Base-by-base conservation (phyloP, 2,797 vertebrate genomes). In the Eulemur rubriventer region DNA sequence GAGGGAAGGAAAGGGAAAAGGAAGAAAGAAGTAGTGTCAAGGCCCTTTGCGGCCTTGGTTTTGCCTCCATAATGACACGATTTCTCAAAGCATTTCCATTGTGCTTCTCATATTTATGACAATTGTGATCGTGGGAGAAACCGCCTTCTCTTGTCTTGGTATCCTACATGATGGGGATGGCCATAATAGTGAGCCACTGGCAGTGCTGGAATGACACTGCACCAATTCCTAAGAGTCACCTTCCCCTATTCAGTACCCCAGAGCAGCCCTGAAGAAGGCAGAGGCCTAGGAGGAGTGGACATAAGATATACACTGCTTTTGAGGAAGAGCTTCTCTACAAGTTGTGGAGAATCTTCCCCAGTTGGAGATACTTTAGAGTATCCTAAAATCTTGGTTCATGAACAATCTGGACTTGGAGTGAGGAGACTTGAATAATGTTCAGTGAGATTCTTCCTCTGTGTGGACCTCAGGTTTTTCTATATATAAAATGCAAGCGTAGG, bases 331-430 rank as follows among this genome's bases (percentile, higher is more conserved):
- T 76, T 82, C 86, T 93, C 80, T 91, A 46, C n/a, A 85, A 89
- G 80, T 38, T 83, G 26, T n/a, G 33, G 52, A 93, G 50, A 78
- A 52, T 81, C 30, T 67, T 85, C 28, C 65, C 78, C 52, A 79
- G 59, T 88, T 80, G 50, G 46, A 88, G 63, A 91, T 28, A 38
- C 50, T 87, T 90, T 73, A 70, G 24, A 70, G 38, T 75, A 11
- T 79, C 30, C 52, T 95, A 94, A 87, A 93, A 93, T 75, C 82
- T 80, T 93, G 50, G 16, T 80, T 95, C 83, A 63, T 80, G 48
- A 93, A 80, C 10, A 95, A 16, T 57, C 52, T 80, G 26, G 38
- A 26, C 65, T 91, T 69, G 17, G 43, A 93, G 11, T 79, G 48
- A 88, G 30, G 91, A 78, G 35, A 75, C 26, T 80, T 73, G 33